These are phyloP conservation scores for Holacanthus passer DNA, from an alignment of 2,113 vertebrate genomes.

Conservation along the genomic window DNA sequence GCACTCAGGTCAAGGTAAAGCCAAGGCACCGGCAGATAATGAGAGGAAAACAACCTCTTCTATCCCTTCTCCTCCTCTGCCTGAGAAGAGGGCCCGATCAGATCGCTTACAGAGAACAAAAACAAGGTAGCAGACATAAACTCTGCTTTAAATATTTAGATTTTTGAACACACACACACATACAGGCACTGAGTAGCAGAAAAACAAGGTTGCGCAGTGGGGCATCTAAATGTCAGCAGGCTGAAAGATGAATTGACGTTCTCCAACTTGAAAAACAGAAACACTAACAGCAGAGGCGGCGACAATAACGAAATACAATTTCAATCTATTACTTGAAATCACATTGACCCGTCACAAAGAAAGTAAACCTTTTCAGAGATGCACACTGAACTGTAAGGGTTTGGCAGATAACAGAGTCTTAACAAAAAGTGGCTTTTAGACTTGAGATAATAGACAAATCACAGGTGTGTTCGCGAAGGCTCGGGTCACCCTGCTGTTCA, in stretches of 20 bases:
- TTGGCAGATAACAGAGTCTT: slow-evolving; percentile 1
- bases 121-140: background rate
- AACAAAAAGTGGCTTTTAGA: slow-evolving; percentile 46
- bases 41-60: slow-evolving; percentile 53
- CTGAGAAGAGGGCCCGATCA: background rate
- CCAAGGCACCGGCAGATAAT: slow-evolving; percentile 45
- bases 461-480: slow-evolving; percentile 39
- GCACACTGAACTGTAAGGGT: background rate
- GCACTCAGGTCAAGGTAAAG: slow-evolving; percentile 66
- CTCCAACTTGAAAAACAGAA: slow-evolving; percentile 6
- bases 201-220: background rate
- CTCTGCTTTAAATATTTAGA: slow-evolving; percentile 46
- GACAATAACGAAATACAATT: slow-evolving; percentile 26
- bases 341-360: slow-evolving; percentile 25
- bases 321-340: slow-evolving; percentile 41
- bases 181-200: background rate
- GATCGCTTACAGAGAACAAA: background rate
- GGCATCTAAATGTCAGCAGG: slow-evolving; percentile 46
- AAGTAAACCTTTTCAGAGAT: slow-evolving; percentile 19
- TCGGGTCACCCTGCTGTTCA: slow-evolving; percentile 50
- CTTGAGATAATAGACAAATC: slow-evolving; percentile 49
- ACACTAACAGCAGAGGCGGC: background rate
- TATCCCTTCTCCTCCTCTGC: slow-evolving; percentile 1
- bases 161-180: background rate
- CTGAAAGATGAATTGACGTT: slow-evolving; percentile 33